phyloP scores from a whole-genome alignment of 92 coral and sea anemone species.

The Porites divaricata region DNA sequence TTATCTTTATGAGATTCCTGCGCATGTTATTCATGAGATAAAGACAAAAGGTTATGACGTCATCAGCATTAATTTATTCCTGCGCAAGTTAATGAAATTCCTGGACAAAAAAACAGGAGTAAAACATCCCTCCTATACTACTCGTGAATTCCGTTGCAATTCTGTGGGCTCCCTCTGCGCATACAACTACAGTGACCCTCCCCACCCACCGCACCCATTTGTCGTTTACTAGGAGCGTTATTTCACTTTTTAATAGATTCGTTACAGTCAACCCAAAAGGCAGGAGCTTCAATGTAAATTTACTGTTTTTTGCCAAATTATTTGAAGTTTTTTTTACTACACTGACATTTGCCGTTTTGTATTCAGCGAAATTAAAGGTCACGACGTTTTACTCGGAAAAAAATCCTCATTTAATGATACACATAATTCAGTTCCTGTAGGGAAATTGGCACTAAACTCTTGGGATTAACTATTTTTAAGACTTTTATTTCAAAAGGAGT shows the following conservation, averaged over 20 bases:
- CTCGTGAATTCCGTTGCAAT: background rate
- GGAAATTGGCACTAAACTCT: constrained; percentile 25
- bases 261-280: constrained; percentile 1
- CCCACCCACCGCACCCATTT: background rate
- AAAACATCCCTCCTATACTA: too few relatives aligned
- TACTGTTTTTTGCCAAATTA: background rate
- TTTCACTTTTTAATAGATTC: background rate
- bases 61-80: too few relatives aligned
- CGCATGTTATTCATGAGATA: too few relatives aligned
- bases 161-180: background rate
- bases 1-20: too few relatives aligned
- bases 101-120: too few relatives aligned
- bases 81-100: too few relatives aligned
- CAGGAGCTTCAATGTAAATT: background rate
- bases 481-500: too few relatives aligned
- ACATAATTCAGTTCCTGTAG: constrained; percentile 24
- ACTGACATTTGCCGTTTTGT: background rate
- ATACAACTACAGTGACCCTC: background rate
- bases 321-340: background rate
- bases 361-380: background rate
- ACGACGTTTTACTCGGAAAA: background rate
- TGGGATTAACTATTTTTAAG: constrained; percentile 2
- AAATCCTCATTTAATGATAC: background rate
- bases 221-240: constrained; percentile 24
- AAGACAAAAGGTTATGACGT: too few relatives aligned